phyloP scores from a whole-genome alignment of 2,113 vertebrate genomes.

The Elephas maximus region DNA sequence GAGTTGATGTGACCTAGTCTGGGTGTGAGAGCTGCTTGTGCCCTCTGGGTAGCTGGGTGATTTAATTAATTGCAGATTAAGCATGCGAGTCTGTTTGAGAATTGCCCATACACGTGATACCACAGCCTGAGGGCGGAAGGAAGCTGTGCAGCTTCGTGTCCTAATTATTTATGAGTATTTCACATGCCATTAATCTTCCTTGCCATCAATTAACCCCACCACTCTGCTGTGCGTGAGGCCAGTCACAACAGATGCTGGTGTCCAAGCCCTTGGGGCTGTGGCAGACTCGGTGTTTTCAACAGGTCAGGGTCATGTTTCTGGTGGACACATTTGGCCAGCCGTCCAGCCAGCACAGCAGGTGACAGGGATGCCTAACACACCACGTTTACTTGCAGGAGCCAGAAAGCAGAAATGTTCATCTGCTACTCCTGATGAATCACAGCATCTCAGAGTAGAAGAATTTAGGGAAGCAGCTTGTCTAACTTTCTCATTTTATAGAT shows the following conservation, averaged over 20 bases:
- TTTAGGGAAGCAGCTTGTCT: neutral
- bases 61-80: conserved; percentile 53
- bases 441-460: neutral
- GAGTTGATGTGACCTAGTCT: neutral
- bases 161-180: conserved; percentile 65
- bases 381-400: neutral
- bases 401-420: neutral
- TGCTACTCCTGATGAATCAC: neutral
- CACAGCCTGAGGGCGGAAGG: conserved; percentile 41
- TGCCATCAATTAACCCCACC: neutral
- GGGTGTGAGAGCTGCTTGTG: neutral
- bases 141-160: conserved; percentile 4
- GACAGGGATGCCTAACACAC: fast-evolving
- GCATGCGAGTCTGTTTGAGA: conserved; percentile 24
- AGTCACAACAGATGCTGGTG: neutral
- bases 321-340: neutral
- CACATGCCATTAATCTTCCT: conserved; percentile 51
- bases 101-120: neutral
- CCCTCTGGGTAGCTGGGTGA: neutral
- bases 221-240: neutral
- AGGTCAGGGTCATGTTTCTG: neutral
- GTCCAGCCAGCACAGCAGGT: neutral
- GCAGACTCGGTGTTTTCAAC: neutral
- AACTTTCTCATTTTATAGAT: neutral
- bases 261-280: neutral